Evolutionary conservation across 2,888 invertebrate species (phyloP).

Genomic region (Neuroscelio doddi): DNA sequence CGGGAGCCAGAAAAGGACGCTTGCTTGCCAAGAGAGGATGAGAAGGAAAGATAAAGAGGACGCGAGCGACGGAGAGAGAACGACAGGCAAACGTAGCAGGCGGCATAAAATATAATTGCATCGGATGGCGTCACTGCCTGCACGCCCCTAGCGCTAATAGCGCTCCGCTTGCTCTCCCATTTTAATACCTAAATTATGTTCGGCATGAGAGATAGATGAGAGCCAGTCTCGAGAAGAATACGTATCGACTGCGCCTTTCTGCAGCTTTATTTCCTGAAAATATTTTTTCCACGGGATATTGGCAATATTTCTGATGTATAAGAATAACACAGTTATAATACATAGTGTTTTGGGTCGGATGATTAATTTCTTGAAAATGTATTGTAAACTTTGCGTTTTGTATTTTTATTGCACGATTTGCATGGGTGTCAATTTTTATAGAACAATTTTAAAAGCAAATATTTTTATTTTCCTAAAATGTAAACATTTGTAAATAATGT

Average conservation of each 20-base stretch:
- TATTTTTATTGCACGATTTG: too few relatives aligned
- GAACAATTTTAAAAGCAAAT: too few relatives aligned
- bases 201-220: conserved; percentile 66
- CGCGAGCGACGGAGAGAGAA: conserved; percentile 26
- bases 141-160: conserved; percentile 66
- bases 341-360: too few relatives aligned
- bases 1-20: conserved; percentile 33
- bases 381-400: too few relatives aligned
- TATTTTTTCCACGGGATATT: too few relatives aligned
- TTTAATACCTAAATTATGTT: conserved; percentile 71
- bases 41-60: conserved; percentile 32
- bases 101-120: conserved; percentile 72
- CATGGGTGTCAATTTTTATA: too few relatives aligned
- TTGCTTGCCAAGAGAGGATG: conserved; percentile 18
- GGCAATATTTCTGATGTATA: too few relatives aligned
- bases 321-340: too few relatives aligned
- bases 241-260: conserved; percentile 46
- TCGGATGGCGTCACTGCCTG: conserved; percentile 67
- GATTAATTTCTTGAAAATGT: too few relatives aligned
- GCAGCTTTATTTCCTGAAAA: conserved; percentile 21
- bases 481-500: too few relatives aligned
- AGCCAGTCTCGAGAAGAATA: conserved; percentile 47
- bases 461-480: too few relatives aligned
- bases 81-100: conserved; percentile 60
- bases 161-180: conserved; percentile 64